Percentiles rank a stretch among this genome's conserved stretches.
These are phyloP conservation scores for Zaprionus davidi DNA, from an alignment of 1,140 invertebrate species.

Conservation along the genomic window DNA sequence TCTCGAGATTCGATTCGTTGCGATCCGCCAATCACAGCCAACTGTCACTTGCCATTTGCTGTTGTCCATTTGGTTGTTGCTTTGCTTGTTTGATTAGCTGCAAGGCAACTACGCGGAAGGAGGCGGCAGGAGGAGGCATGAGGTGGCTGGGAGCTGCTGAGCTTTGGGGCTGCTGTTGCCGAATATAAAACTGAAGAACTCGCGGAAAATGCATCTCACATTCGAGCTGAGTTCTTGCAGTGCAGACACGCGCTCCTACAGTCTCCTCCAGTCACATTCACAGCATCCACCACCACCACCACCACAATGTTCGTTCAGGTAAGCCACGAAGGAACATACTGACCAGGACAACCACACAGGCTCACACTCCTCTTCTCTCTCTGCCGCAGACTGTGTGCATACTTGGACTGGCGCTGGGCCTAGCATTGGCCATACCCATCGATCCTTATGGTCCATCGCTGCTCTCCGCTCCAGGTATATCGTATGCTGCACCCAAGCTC, in stretches of 20 bases:
- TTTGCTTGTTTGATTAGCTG: conserved; percentile 13
- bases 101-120: conserved; percentile 2
- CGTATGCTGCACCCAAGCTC: conserved; percentile 38
- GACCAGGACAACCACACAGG: background rate
- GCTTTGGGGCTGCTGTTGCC: conserved; percentile 17
- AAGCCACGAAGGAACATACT: conserved; percentile 11
- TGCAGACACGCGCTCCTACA: conserved; percentile 54
- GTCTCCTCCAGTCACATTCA: conserved; percentile 3
- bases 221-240: conserved; percentile 76
- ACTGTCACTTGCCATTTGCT: conserved; percentile 70
- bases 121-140: background rate
- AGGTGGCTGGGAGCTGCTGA: conserved; percentile 11
- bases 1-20: conserved; percentile 20
- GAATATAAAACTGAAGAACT: conserved; percentile 78
- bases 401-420: conserved; percentile 62
- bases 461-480: conserved; percentile 26
- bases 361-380: background rate
- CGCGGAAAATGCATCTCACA: conserved; percentile 78
- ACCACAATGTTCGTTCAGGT: conserved; percentile 66
- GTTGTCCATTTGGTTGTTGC: conserved; percentile 40
- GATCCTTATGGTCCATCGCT: conserved; percentile 64
- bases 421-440: conserved; percentile 59
- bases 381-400: conserved; percentile 58
- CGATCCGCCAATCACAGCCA: conserved; percentile 35
- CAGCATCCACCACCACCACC: conserved; percentile 7